Evolutionary conservation across 1,140 invertebrate genomes (phyloP).

Genomic region (Calephelis virginiensis): DNA sequence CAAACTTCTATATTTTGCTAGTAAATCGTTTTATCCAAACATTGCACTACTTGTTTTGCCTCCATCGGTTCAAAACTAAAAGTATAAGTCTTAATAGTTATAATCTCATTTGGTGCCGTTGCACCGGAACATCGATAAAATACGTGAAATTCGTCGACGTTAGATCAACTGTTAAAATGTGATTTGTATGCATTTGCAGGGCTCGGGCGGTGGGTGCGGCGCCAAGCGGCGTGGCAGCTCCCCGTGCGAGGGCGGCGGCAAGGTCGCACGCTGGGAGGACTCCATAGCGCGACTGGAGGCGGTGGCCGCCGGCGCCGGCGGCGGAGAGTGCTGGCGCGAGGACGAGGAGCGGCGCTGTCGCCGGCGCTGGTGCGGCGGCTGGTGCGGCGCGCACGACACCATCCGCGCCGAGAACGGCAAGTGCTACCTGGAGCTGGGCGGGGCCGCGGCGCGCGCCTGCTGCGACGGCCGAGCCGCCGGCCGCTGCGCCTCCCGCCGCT

Average conservation of each 20-base stretch:
- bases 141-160: neutral
- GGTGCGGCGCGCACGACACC: slow-evolving; percentile 85
- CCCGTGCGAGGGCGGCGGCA: slow-evolving; percentile 69
- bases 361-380: slow-evolving; percentile 69
- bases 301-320: slow-evolving; percentile 73
- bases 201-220: slow-evolving; percentile 75
- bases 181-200: slow-evolving; percentile 50
- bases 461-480: slow-evolving; percentile 86
- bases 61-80: no score
- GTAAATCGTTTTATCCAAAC: no score
- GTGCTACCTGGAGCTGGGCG: slow-evolving; percentile 91
- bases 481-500: slow-evolving; percentile 87
- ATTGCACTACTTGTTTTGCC: no score
- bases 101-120: no score
- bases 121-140: no score
- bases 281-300: slow-evolving; percentile 75
- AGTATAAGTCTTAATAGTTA: no score
- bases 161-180: slow-evolving; percentile 1
- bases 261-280: slow-evolving; percentile 76
- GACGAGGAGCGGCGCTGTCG: slow-evolving; percentile 69
- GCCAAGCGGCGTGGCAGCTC: slow-evolving; percentile 71
- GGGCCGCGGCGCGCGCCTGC: slow-evolving; percentile 83
- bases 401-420: slow-evolving; percentile 94
- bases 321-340: slow-evolving; percentile 72
- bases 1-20: no score